Conservation (phyloP, 2,113 vertebrate species). For the Cephalophus harveyi region DNA sequence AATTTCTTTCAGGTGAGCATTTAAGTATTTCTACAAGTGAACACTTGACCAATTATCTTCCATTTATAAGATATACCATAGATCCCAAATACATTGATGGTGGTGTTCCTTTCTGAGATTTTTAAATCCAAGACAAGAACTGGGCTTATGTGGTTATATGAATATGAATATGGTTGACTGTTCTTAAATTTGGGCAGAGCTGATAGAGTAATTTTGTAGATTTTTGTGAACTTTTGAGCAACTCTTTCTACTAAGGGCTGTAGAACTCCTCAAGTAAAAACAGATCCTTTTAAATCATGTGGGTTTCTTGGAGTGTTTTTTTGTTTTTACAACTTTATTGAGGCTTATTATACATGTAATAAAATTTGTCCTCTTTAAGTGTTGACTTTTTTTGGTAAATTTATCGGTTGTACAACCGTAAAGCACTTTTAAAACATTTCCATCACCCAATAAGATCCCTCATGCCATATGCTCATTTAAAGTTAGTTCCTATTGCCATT, state of each 20-base stretch:
- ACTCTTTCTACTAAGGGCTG: background rate
- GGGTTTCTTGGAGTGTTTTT: background rate
- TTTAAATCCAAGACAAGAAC: background rate
- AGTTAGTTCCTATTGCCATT: background rate
- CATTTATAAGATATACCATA: background rate
- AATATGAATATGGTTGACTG: background rate
- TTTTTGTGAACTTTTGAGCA: background rate
- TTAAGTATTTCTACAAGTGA: slow-evolving; percentile 28
- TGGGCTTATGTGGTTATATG: background rate
- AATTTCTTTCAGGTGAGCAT: slow-evolving; percentile 90
- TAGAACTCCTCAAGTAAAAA: background rate
- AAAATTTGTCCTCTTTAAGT: background rate
- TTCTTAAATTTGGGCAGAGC: background rate
- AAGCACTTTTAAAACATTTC: background rate
- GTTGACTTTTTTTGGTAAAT: background rate
- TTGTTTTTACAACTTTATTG: background rate
- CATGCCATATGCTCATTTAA: background rate
- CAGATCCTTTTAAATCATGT: background rate
- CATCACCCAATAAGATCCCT: background rate
- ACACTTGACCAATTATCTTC: background rate
- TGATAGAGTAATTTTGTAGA: slow-evolving; percentile 3
- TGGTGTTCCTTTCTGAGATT: background rate
- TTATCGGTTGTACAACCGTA: background rate
- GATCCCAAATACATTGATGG: background rate
- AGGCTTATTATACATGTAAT: background rate